Conservation (phyloP, 2,888 invertebrate genomes). For the Diabrotica balteata region DNA sequence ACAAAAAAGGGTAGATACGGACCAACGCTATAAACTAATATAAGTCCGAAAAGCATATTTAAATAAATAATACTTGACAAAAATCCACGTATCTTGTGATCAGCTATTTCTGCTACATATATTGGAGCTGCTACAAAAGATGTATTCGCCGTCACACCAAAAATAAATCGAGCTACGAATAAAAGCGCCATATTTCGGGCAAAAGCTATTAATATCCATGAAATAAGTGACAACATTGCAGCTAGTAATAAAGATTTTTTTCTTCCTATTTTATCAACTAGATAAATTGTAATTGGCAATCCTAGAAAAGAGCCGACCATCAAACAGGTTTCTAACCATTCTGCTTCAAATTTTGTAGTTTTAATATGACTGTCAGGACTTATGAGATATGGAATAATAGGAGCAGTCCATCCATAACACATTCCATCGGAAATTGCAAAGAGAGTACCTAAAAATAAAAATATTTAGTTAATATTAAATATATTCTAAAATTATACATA, state of each 20-base stretch:
- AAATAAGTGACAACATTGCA: slow-evolving; percentile 48
- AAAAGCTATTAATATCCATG: slow-evolving; percentile 54
- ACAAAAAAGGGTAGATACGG: slow-evolving; percentile 54
- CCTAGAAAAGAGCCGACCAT: slow-evolving; percentile 48
- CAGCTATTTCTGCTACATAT: slow-evolving; percentile 59
- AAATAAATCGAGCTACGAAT: slow-evolving; percentile 51
- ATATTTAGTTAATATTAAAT: not conserved
- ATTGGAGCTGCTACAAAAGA: slow-evolving; percentile 58
- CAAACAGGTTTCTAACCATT: slow-evolving; percentile 49
- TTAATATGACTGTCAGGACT: slow-evolving; percentile 50
- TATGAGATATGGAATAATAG: slow-evolving; percentile 54
- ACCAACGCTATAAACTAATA: slow-evolving; percentile 51
- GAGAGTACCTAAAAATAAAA: slow-evolving; percentile 53
- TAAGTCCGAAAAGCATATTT: slow-evolving; percentile 56
- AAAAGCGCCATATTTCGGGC: slow-evolving; percentile 47
- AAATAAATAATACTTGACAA: slow-evolving; percentile 55
- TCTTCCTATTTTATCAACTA: slow-evolving; percentile 52
- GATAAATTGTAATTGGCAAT: slow-evolving; percentile 51
- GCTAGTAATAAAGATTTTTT: slow-evolving; percentile 54
- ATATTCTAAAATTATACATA: not conserved
- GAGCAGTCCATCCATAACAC: slow-evolving; percentile 59
- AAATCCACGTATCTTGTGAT: slow-evolving; percentile 56
- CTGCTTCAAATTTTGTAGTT: slow-evolving; percentile 48
- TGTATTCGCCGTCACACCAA: slow-evolving; percentile 52
- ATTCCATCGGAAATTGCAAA: slow-evolving; percentile 59